Base-by-base conservation (phyloP, 2,113 vertebrate genomes). In the Mesembrinibis cayennensis region DNA sequence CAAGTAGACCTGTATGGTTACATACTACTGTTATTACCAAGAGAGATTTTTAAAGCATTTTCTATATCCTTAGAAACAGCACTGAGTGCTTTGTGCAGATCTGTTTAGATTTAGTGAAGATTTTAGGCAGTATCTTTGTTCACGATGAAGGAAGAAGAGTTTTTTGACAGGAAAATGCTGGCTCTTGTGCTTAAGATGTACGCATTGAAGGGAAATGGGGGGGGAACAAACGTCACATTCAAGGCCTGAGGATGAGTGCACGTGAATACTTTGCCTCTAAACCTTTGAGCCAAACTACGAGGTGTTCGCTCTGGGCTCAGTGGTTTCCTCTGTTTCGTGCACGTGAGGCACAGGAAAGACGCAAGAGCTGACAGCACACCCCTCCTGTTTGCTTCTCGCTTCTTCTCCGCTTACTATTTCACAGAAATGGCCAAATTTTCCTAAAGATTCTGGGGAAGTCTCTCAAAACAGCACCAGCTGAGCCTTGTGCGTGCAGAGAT, bases 71-170 rank as follows among this genome's bases (percentile, higher is more conserved):
- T 63, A 59, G 21, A 74, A 92, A 25, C 20, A 79, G 52, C 63
- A 58, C n/a, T 40, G 42, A 21, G 10, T 15, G 45, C 17, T 88
- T 87, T 85, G 34, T 42, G 10, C 55, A 61, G 25, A 23, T 47
- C 15, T 20, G 21, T 47, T 77, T 52, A 52, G 34, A 42, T 53
- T 82, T 72, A 55, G 27, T 42, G 36, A 66, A 20, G 53, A 69
- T 61, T 86, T 89, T 36, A 76, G 49, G 20, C 62, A 76, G 38
- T 36, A 65, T 29, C 30, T 82, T 70, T 70, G 50, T 40, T 87
- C 55, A 38, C 0, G 0, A 52, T 30, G 11, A n/a, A 79, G 45
- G 52, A 55, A 62, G 32, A 55, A 21, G 0, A 45, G 3, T 19
- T 56, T 59, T 89, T 79, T 5, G 79, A 25, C 14, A 50, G 61